Conservation (phyloP, 2,888 invertebrate genomes). For the Andrena trimmerana region DNA sequence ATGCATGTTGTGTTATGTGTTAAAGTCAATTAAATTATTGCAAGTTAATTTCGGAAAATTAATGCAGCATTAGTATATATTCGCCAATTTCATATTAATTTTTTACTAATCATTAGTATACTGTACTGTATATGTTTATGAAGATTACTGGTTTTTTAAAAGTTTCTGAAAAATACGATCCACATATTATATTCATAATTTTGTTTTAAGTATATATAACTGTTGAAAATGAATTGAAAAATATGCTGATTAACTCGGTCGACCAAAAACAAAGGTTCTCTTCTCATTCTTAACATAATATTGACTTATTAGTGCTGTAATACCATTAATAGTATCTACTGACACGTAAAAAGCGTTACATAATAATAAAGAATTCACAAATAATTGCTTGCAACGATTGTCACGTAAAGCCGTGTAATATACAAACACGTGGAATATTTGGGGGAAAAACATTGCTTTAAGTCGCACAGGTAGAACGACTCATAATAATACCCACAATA, state of each 20-base stretch:
- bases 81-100: too few species aligned
- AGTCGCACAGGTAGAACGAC: background rate
- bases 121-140: background rate
- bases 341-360: background rate
- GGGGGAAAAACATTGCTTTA: background rate
- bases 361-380: background rate
- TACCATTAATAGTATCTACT: background rate
- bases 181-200: background rate
- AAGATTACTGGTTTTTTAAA: background rate
- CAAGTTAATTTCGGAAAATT: too few species aligned
- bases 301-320: background rate
- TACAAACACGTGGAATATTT: background rate
- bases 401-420: background rate
- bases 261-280: background rate
- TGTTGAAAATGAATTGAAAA: background rate
- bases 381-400: background rate
- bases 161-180: background rate
- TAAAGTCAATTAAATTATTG: too few species aligned
- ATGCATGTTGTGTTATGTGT: too few species aligned
- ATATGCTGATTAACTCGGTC: background rate
- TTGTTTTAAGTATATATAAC: background rate
- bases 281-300: background rate
- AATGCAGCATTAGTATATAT: too few species aligned
- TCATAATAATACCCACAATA: constrained; percentile 11
- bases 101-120: background rate